Base-by-base conservation (phyloP, 1,140 invertebrate species). In the Formica selysi region DNA sequence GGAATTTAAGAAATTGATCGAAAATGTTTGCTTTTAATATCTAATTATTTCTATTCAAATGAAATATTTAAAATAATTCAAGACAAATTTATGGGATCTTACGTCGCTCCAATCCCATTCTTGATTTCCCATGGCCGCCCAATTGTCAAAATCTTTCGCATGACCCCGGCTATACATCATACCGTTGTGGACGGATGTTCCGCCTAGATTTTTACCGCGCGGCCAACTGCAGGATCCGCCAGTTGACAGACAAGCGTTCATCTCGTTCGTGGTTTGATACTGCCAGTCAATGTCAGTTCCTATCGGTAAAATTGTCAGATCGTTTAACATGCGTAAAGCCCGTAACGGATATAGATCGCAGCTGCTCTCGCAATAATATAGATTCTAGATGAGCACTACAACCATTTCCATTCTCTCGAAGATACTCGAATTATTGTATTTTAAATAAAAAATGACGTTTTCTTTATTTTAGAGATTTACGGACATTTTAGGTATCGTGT, bases 71-170 rank as follows among this genome's bases (percentile, higher is more conserved):
- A 51, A 22, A 29, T 78, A 73, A 76, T 78, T 19, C n/a, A 13
- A 32, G 16, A 70, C 0, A 51, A 41, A 1, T 76, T n/a, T 29
- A 29, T 44, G 44, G 29, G 11, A 22, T 64, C 80, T 91, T 65
- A 95, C 97, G 6, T 98, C 98, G 22, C 97, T 96, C 95, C 98
- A 99, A 36, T 97, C 96, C 99, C 99, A 99, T 36, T 98, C 98
- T 0, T 95, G 95, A 88, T 98, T 98, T 0, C 99, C 99, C 76
- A 97, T 95, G 0, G 96, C 96, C 3, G 96, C 97, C 97, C 97
- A 98, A 16, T 96, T 95, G 88, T 98, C 96, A 92, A 97, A 98
- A 93, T 98, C 97, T 44, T 94, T 96, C 0, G 97, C 95, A 92
- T 97, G 96, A 0, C 98, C 98, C 57, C 97, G 95, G 85, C 97